Percentiles rank a stretch among this genome's conserved stretches.
Conservation (phyloP, 2,888 invertebrate species). For the Monopis laevigella region DNA sequence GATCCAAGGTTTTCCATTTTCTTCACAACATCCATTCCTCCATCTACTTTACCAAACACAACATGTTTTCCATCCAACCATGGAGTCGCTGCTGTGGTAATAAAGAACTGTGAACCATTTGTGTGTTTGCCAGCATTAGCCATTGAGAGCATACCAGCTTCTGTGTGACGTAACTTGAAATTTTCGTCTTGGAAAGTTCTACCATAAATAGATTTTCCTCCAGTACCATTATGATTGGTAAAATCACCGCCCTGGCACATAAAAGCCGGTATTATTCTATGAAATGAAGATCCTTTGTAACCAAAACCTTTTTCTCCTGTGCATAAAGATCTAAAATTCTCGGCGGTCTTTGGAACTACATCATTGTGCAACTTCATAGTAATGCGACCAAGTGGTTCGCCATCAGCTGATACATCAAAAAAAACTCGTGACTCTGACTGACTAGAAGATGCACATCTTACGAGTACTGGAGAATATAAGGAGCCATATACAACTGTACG, state of each 20-base stretch:
- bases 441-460: slow-evolving; percentile 50
- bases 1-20: slow-evolving; percentile 85
- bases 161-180: slow-evolving; percentile 91
- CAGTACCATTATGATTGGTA: slow-evolving; percentile 91
- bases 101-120: slow-evolving; percentile 97
- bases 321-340: slow-evolving; percentile 95
- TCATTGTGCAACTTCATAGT: slow-evolving; percentile 88
- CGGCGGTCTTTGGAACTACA: slow-evolving; percentile 92
- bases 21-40: slow-evolving; percentile 91
- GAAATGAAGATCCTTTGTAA: slow-evolving; percentile 91
- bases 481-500: slow-evolving; percentile 41
- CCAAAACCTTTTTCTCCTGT: slow-evolving; percentile 72
- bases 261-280: slow-evolving; percentile 90
- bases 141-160: slow-evolving; percentile 92
- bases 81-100: slow-evolving; percentile 90
- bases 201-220: slow-evolving; percentile 97
- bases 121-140: slow-evolving; percentile 96
- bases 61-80: slow-evolving; percentile 97
- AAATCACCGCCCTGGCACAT: slow-evolving; percentile 98
- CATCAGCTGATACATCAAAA: slow-evolving; percentile 90
- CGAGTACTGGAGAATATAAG: slow-evolving; percentile 47
- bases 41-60: slow-evolving; percentile 90
- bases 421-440: slow-evolving; percentile 70
- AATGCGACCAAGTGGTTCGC: slow-evolving; percentile 82
- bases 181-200: slow-evolving; percentile 95